Conservation (phyloP, 2,797 vertebrate genomes). For the Triplophysa yarkandensis region DNA sequence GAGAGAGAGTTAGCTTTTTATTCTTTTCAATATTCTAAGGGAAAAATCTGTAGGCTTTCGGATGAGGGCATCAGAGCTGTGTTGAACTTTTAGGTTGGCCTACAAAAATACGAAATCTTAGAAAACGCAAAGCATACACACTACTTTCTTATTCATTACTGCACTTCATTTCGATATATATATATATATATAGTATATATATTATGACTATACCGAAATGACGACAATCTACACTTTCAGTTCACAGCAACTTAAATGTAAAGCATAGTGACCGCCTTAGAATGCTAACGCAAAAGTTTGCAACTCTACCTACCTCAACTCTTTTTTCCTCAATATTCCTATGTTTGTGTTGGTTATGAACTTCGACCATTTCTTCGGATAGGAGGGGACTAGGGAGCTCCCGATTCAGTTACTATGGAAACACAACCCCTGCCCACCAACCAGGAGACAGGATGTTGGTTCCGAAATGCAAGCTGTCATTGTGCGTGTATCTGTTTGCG, state of each 20-base stretch:
- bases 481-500: constrained; percentile 50
- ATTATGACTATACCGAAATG: too few species aligned
- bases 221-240: constrained; percentile 41
- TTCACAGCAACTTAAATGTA: not conserved
- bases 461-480: constrained; percentile 61
- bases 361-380: constrained; percentile 42
- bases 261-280: not conserved
- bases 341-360: constrained; percentile 6
- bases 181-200: too few species aligned
- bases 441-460: constrained; percentile 48
- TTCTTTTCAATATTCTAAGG: too few species aligned
- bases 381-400: constrained; percentile 57
- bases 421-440: constrained; percentile 64
- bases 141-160: too few species aligned
- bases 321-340: constrained; percentile 46
- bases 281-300: not conserved
- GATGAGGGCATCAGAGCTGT: too few species aligned
- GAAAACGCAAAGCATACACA: too few species aligned
- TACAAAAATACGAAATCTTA: too few species aligned
- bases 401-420: constrained; percentile 78
- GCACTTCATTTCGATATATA: too few species aligned
- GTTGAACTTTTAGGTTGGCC: too few species aligned
- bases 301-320: constrained; percentile 67
- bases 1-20: too few species aligned
- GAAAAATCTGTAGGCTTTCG: too few species aligned